phyloP scores from a whole-genome alignment of 2,113 vertebrate genomes.

The Polypterus bichir region DNA sequence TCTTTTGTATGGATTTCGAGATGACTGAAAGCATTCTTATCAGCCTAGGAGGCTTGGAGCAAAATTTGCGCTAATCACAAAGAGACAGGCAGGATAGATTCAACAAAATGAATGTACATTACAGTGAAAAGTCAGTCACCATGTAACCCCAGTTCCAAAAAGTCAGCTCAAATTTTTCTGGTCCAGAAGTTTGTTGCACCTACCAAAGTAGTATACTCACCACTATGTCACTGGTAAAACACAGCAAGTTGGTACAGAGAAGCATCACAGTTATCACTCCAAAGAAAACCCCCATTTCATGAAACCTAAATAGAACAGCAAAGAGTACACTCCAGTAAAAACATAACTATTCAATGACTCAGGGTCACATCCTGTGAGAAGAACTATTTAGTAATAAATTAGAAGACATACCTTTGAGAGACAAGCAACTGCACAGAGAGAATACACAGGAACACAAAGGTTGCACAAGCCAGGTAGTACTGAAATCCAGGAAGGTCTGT shows the following conservation, averaged over 20 bases:
- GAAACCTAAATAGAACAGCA: constrained; percentile 39
- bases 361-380: too few relatives aligned
- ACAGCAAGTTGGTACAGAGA: constrained; percentile 57
- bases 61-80: too few relatives aligned
- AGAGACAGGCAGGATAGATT: too few relatives aligned
- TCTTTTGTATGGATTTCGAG: constrained; percentile 66
- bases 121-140: too few relatives aligned
- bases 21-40: constrained; percentile 37
- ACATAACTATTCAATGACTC: constrained; percentile 22
- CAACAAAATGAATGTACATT: too few relatives aligned
- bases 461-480: constrained; percentile 71
- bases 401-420: constrained; percentile 53
- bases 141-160: too few relatives aligned
- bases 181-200: too few relatives aligned
- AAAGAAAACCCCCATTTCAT: constrained; percentile 55
- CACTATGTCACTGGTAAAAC: constrained; percentile 65
- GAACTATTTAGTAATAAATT: too few relatives aligned
- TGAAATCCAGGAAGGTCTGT: constrained; percentile 71
- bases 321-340: not conserved
- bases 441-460: constrained; percentile 76
- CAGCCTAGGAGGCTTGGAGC: too few relatives aligned
- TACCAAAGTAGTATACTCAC: constrained; percentile 47
- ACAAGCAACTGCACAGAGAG: constrained; percentile 73
- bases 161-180: too few relatives aligned
- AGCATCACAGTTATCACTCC: constrained; percentile 60